These are phyloP conservation scores for Valencia hispanica DNA, from an alignment of 2,797 vertebrate genomes.

Conservation along the genomic window DNA sequence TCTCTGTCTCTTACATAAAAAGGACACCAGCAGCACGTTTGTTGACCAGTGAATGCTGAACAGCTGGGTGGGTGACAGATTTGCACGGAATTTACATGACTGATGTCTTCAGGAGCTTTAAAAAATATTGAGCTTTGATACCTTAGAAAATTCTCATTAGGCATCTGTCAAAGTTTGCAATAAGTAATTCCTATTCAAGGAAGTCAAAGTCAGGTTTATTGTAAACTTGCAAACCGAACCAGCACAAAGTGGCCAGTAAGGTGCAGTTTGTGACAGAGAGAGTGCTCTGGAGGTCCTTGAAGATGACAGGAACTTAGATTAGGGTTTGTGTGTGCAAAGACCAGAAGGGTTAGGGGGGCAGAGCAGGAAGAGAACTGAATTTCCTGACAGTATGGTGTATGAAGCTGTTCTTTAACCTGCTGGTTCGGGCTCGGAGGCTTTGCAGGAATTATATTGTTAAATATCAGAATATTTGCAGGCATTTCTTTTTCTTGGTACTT, in stretches of 20 bases:
- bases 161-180: slow-evolving; percentile 16
- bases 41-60: slow-evolving; percentile 49
- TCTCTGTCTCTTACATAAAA: slow-evolving; percentile 75
- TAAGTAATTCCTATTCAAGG: slow-evolving; percentile 1
- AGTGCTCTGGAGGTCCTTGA: too few species aligned
- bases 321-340: too few species aligned
- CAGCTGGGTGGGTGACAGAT: slow-evolving; percentile 51
- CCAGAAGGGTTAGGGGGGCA: too few species aligned
- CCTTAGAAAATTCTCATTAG: slow-evolving; percentile 23
- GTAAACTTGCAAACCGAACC: neutral
- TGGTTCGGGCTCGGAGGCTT: neutral
- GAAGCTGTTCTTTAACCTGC: neutral
- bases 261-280: too few species aligned
- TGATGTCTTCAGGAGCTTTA: slow-evolving; percentile 11
- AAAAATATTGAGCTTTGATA: slow-evolving; percentile 2
- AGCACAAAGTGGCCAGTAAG: too few species aligned
- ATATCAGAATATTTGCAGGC: neutral
- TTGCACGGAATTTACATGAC: slow-evolving; percentile 23
- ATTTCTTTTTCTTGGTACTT: neutral
- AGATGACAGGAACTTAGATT: too few species aligned
- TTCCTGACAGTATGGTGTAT: neutral
- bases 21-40: slow-evolving; percentile 59
- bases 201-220: neutral
- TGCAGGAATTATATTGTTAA: neutral
- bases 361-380: neutral